Base-by-base conservation (phyloP, 2,888 invertebrate species). In the Malthinus seriepunctatus region DNA sequence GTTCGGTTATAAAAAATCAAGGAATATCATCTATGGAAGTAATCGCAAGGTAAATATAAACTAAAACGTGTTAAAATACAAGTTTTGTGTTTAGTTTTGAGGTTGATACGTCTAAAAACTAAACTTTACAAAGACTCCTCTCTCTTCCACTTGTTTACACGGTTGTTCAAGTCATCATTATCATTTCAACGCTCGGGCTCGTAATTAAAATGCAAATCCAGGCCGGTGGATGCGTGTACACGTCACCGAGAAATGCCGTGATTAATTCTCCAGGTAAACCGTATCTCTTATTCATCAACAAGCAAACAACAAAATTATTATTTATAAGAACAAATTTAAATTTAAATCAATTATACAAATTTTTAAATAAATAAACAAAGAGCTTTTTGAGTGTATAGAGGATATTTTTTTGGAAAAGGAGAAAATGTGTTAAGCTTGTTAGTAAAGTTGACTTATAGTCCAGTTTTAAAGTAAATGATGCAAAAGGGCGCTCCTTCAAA, bases 1-100 rank as follows among this genome's bases (percentile, higher is more conserved):
- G 91, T 64, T 89, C 89, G 69, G 88, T 88, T 76, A 88, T 93
- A 79, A 93, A 93, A 79, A 89, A 91, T 69, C 89, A 93, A 76
- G 82, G 86, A 66, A 90, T 92, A 84, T 88, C 92, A 76, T 88
- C 91, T 75, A 92, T 94, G 90, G 94, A 95, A 77, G 93, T 93
- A 59, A 84, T 94, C 63, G 93, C 94, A 73, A 90, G 94, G 91
- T 91, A 80, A 79, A 79, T 71, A 37, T 33, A 23, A 1, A 11
- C 15, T 46, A 23, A 23, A 23, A 23, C 23, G 23, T 23, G 23
- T 23, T 23, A 23, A 23, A 62, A 55, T 62, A 54, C 55, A 54
- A 51, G 53, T 58, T 57, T 23, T 23, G 23, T 23, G 23, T 23
- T 23, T 23, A 23, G 23, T 23, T 23, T 35, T 35, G 37, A 35